These are phyloP conservation scores for Drosophila limbata DNA, from an alignment of 2,888 invertebrate genomes.

Conservation along the genomic window DNA sequence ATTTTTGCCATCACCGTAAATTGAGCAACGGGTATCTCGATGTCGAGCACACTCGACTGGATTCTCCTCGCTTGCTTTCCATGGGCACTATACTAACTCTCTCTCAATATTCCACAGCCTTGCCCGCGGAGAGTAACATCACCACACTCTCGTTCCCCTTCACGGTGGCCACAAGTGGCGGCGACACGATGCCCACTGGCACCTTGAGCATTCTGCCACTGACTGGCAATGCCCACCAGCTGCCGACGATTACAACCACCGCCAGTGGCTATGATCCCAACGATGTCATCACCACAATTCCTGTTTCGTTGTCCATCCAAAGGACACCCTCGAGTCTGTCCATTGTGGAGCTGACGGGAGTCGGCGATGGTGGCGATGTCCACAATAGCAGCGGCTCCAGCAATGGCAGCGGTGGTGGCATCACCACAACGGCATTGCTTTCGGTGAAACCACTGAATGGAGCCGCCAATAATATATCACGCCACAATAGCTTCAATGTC, in stretches of 20 bases:
- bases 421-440: constrained; percentile 75
- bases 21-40: not conserved
- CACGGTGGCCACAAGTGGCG: constrained; percentile 80
- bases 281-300: constrained; percentile 81
- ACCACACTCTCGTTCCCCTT: constrained; percentile 85
- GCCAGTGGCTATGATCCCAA: constrained; percentile 74
- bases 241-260: constrained; percentile 80
- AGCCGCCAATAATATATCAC: constrained; percentile 70
- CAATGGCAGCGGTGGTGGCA: constrained; percentile 58
- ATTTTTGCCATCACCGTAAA: too few relatives aligned
- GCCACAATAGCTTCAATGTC: constrained; percentile 83
- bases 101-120: constrained; percentile 40
- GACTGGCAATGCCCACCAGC: constrained; percentile 65
- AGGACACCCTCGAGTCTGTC: constrained; percentile 77
- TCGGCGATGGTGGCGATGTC: constrained; percentile 32
- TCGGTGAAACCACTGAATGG: constrained; percentile 80
- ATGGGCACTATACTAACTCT: not conserved
- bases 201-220: constrained; percentile 83
- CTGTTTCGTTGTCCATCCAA: constrained; percentile 82
- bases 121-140: constrained; percentile 77
- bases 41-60: not conserved
- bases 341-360: constrained; percentile 71
- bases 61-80: too few relatives aligned
- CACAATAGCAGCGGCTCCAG: constrained; percentile 15
- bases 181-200: constrained; percentile 78